A percentile compares a stretch with the other conserved stretches of the same genome.
Conservation (phyloP, 2,113 vertebrate species). For the Periophthalmodon schlosseri region DNA sequence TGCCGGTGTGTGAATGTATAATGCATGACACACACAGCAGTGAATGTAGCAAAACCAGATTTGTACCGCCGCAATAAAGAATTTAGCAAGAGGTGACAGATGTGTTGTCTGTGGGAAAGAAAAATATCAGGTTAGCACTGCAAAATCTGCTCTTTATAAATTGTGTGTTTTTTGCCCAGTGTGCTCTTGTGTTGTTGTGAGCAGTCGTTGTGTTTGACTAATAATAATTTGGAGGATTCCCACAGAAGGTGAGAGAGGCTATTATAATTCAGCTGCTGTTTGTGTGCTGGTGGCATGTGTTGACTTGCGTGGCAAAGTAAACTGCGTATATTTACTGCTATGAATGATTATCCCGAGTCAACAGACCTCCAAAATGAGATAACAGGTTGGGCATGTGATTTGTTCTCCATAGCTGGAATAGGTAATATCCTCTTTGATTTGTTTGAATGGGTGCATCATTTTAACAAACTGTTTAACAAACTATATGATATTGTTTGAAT, state of each 20-base stretch:
- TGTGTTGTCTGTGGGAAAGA: conserved; percentile 8
- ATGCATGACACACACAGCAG: conserved; percentile 12
- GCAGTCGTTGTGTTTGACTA: neutral
- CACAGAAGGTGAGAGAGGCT: conserved; percentile 55
- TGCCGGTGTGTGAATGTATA: neutral
- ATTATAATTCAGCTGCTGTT: conserved; percentile 58
- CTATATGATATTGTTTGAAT: neutral
- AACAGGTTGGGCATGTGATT: conserved; percentile 28
- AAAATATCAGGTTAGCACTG: neutral
- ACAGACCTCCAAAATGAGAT: conserved; percentile 33
- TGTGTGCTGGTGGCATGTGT: conserved; percentile 38
- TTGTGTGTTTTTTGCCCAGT: neutral
- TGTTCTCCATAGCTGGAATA: neutral
- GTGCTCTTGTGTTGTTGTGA: neutral
- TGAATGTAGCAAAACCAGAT: conserved; percentile 9
- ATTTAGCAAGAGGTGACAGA: conserved; percentile 9
- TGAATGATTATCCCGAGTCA: conserved; percentile 45
- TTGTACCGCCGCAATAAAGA: conserved; percentile 7
- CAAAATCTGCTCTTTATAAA: neutral
- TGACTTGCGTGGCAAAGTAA: conserved; percentile 36
- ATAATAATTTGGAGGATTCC: conserved; percentile 17
- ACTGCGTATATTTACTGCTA: conserved; percentile 47
- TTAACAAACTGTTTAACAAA: neutral
- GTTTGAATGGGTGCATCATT: conserved; percentile 1
- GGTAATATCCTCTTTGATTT: conserved; percentile 4